Percentiles rank a stretch among this genome's conserved stretches.
Evolutionary conservation across 1,140 invertebrate genomes (phyloP).

Genomic region (Pissodes strobi): DNA sequence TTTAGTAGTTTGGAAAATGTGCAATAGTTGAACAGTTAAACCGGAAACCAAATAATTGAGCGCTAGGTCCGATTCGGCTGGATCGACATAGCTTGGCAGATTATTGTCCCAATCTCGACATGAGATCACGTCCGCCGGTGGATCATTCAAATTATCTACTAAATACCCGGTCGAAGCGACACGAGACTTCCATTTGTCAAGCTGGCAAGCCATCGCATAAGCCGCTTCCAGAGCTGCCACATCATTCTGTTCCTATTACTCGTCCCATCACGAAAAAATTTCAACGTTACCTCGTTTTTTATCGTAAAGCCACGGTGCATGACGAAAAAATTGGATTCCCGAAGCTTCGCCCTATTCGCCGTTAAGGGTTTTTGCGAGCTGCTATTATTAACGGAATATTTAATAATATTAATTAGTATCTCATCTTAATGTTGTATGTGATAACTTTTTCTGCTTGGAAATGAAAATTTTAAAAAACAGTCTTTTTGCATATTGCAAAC

Average conservation of each 20-base stretch:
- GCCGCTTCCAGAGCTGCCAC: constrained; percentile 35
- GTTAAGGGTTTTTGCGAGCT: neutral
- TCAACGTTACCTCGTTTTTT: constrained; percentile 26
- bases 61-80: constrained; percentile 19
- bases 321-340: constrained; percentile 24
- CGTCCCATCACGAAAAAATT: constrained; percentile 27
- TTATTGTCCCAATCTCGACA: constrained; percentile 39
- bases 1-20: constrained; percentile 23
- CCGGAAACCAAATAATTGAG: constrained; percentile 35
- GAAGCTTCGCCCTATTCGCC: neutral
- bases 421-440: no score
- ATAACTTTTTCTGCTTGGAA: no score
- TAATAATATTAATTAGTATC: neutral
- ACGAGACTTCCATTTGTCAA: constrained; percentile 49
- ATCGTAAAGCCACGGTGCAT: constrained; percentile 15
- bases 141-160: constrained; percentile 49
- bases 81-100: constrained; percentile 23
- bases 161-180: constrained; percentile 44
- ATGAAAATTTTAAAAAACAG: no score
- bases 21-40: constrained; percentile 17
- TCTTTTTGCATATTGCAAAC: no score
- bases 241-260: constrained; percentile 38
- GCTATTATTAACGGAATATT: neutral
- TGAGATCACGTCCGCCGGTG: constrained; percentile 36
- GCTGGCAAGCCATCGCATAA: constrained; percentile 32